These are phyloP conservation scores for Piscicola geometra DNA, from an alignment of 2,888 invertebrate species.

Conservation along the genomic window DNA sequence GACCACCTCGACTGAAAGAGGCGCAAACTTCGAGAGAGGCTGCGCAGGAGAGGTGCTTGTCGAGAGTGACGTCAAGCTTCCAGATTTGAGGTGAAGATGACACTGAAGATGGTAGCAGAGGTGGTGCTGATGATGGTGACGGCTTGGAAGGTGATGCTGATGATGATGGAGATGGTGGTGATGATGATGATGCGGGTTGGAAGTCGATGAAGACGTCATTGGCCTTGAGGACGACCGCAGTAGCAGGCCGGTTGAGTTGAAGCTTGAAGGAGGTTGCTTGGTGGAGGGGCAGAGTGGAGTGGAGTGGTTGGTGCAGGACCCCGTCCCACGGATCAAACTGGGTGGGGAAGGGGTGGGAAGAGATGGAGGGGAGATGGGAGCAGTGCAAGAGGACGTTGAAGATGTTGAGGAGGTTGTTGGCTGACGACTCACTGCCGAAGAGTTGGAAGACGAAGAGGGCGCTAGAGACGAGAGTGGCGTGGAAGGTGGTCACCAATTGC, in stretches of 20 bases:
- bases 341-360: not conserved
- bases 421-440: conserved; percentile 1
- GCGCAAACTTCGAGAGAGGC: not conserved
- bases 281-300: not conserved
- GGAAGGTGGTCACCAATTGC: not conserved
- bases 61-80: not conserved
- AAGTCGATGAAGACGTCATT: not conserved
- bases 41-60: not conserved
- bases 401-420: not conserved
- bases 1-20: not conserved
- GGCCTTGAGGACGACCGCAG: not conserved
- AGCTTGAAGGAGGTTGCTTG: not conserved
- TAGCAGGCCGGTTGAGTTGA: conserved; percentile 4
- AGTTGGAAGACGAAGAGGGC: not conserved
- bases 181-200: not conserved
- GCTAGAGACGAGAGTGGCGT: not conserved
- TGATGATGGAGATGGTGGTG: not conserved
- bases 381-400: conserved; percentile 5
- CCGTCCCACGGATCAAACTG: conserved; percentile 10
- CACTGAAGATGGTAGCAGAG: too few relatives aligned
- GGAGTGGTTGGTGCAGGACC: conserved; percentile 4
- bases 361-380: not conserved
- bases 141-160: too few relatives aligned
- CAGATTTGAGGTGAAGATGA: not conserved
- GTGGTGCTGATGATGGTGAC: too few relatives aligned